A percentile compares a stretch with the other conserved stretches of the same genome.
These are phyloP conservation scores for Cyrtodaria siliqua DNA, from an alignment of 2,888 invertebrate species.

Conservation along the genomic window DNA sequence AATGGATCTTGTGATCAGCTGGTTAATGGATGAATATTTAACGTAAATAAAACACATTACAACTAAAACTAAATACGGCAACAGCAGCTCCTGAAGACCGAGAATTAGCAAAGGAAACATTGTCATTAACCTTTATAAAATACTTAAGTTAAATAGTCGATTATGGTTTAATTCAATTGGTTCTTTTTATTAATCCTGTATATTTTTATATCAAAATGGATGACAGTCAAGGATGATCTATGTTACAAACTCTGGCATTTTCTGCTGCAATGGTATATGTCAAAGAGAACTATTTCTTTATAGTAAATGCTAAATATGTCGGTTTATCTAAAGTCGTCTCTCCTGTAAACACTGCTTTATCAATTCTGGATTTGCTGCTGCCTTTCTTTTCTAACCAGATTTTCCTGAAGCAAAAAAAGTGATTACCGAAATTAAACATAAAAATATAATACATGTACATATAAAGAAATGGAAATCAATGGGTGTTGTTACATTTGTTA, in stretches of 20 bases:
- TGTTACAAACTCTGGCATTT: no score
- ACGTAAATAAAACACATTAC: conserved; percentile 44
- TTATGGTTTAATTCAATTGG: no score
- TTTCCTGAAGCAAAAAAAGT: conserved; percentile 69
- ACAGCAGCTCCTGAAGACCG: conserved; percentile 20
- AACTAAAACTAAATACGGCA: conserved; percentile 25
- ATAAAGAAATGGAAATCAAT: no score
- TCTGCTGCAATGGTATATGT: no score
- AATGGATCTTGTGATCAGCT: conserved; percentile 22
- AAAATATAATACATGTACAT: no score
- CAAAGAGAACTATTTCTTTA: conserved; percentile 30
- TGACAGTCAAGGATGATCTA: no score
- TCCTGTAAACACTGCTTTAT: conserved; percentile 77
- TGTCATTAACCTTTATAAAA: no score
- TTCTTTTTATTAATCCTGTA: no score
- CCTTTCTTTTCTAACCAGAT: conserved; percentile 80
- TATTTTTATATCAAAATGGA: no score
- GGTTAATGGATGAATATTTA: conserved; percentile 43
- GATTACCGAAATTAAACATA: no score
- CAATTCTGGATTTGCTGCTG: conserved; percentile 82
- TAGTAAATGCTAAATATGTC: conserved; percentile 60
- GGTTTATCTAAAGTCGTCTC: conserved; percentile 63
- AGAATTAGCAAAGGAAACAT: conserved; percentile 15
- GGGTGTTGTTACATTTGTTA: no score
- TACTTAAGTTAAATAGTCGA: no score